Evolutionary conservation across 2,113 vertebrate genomes (phyloP), one percentile per base, ranked within the genome.

Genomic region (Sturnus vulgaris): DNA sequence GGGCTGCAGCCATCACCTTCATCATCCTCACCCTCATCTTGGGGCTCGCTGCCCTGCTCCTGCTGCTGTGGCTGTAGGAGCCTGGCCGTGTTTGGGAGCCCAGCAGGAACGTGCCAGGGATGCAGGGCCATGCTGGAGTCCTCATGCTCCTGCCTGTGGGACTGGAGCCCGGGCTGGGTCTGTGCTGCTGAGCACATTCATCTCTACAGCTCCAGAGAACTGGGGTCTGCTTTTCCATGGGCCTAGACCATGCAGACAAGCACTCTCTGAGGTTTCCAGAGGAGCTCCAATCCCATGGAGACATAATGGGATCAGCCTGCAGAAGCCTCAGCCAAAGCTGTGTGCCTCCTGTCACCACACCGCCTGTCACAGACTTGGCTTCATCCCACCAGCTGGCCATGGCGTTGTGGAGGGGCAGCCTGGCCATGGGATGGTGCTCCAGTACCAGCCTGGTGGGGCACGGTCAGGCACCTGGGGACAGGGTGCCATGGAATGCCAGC

Each of bases 1-100:
- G 99, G 99, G 96, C 75, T 17, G 93, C 94, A 0, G 97, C 98
- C 1, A 2, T 99, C 8, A 49, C 96, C 69, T 97, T 99, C 65
- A 96, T 98, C 15, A 92, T 69, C 68, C 86, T 97, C 82, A 93
- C 81, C 4, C 64, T 98, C 1, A 4, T 47, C 15, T 1, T 96
- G 53, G 95, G 88, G 24, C 63, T 96, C 0, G 4, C 55, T 35
- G 52, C 92, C 31, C 73, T 96, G 39, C 53, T 96, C 7, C 63
- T 96, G 39, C 30, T 86, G 35, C 33, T 80, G 50, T 75, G 92
- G 28, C 3, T 30, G 10, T 96, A 95, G 94, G 31, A 61, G 27
- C 56, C 40, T 1, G 7, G 52, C 39, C 2, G 3, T 3, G 0
- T 23, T 42, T 18, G 2, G 15, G 64, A 84, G 49, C 18, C 2